Base-by-base conservation (phyloP, 2,888 invertebrate genomes). In the Drosophila histrio region DNA sequence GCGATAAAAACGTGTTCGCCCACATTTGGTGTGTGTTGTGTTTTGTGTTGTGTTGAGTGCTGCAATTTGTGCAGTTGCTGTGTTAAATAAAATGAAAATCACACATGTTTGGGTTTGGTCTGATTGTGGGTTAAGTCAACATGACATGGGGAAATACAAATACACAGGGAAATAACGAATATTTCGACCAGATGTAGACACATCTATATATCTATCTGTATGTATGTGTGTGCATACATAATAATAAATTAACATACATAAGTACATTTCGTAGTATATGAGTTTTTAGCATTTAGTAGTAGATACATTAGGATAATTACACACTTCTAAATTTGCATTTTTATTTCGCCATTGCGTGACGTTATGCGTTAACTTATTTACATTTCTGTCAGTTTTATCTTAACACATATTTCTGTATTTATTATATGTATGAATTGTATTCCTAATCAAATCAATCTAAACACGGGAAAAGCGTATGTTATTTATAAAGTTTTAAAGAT, bases 1-100 rank as follows among this genome's bases (percentile, higher is more conserved):
- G 80, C 77, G 87, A 86, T 88, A 85, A 88, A 84, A 88, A 88
- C 89, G 86, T 79, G 89, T 86, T 88, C 88, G 88, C 88, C 89
- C 87, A 88, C 88, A 82, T 85, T 76, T 73, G 69, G 67, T 66
- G 69, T 68, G 39, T 56, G 52, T 68, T 22, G 53, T 61, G 68
- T 73, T 47, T 13, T 72, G 64, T 60, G 50, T 53, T 58, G 54
- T 43, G 71, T 66, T 62, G 66, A 71, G 66, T 76, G 73, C 73
- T 66, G 77, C 77, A 76, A 76, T 74, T 74, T 76, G 77, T 76
- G 73, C 72, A 74, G 65, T 73, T 64, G 63, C 53, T 58, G 41
- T 64, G 43, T 19, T n/a, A 19, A 24, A 17, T 22, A 32, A 28
- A 58, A 36, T 17, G 17, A 61, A 66, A 71, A 61, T 70, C 73